Percentiles rank a stretch among this genome's conserved stretches.
Evolutionary conservation across 2,888 invertebrate genomes (phyloP).

Genomic region (Diploptera punctata): DNA sequence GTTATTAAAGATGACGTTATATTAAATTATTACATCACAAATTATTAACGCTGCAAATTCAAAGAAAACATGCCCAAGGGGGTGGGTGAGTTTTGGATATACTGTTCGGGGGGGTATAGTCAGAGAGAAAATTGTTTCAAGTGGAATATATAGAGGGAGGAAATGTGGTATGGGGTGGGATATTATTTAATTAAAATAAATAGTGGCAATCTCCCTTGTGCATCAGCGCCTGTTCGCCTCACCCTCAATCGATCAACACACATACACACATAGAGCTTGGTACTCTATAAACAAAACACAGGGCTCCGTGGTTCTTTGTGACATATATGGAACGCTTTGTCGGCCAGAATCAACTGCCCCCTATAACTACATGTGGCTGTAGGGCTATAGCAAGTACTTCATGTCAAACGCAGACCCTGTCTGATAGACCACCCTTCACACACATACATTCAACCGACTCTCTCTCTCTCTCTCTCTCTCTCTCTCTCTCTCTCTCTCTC

Average conservation of each 20-base stretch:
- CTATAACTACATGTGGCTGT: neutral
- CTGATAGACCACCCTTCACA: constrained; percentile 20
- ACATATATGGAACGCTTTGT: constrained; percentile 28
- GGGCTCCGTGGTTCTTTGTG: constrained; percentile 19
- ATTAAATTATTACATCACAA: constrained; percentile 18
- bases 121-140: constrained; percentile 1
- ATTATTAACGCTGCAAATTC: constrained; percentile 6
- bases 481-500: neutral
- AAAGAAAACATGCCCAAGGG: constrained; percentile 28
- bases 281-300: constrained; percentile 18
- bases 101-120: neutral
- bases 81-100: neutral
- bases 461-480: neutral
- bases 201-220: neutral
- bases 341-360: neutral
- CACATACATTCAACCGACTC: neutral
- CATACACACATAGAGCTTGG: no score
- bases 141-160: no score
- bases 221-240: neutral
- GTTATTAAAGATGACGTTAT: constrained; percentile 6
- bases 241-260: constrained; percentile 1
- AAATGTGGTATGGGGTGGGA: neutral
- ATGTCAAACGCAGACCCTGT: constrained; percentile 24
- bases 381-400: constrained; percentile 11
- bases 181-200: constrained; percentile 32